Conservation (phyloP, 2,113 vertebrate genomes). For the Rallus limicola region DNA sequence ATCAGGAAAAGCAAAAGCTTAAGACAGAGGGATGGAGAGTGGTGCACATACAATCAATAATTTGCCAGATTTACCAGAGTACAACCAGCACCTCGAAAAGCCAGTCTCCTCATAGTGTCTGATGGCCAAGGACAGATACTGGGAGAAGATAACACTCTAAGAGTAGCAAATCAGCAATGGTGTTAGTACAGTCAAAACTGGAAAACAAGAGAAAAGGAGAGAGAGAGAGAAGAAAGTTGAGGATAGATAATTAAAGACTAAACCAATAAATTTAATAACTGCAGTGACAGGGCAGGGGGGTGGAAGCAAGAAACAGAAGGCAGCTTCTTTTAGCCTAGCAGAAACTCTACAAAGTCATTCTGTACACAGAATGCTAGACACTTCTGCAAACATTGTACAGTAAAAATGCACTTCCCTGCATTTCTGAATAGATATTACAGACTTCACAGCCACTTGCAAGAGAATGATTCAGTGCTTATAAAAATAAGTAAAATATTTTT, state of each 20-base stretch:
- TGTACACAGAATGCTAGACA: constrained; percentile 12
- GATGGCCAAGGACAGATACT: constrained; percentile 74
- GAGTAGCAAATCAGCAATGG: constrained; percentile 70
- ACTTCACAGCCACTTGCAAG: constrained; percentile 58
- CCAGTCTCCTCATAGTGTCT: constrained; percentile 83
- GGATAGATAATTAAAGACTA: constrained; percentile 42
- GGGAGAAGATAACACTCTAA: constrained; percentile 70
- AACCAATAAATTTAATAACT: constrained; percentile 41
- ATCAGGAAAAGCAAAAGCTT: constrained; percentile 42
- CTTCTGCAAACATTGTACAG: neutral
- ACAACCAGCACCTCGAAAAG: constrained; percentile 86
- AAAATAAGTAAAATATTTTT: neutral
- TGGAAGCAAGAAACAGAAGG: constrained; percentile 13
- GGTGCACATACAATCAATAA: constrained; percentile 72
- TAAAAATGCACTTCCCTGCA: constrained; percentile 29
- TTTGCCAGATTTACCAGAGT: constrained; percentile 88
- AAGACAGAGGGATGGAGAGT: constrained; percentile 34
- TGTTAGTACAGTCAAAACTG: constrained; percentile 79
- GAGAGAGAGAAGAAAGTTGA: constrained; percentile 40
- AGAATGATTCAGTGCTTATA: constrained; percentile 42
- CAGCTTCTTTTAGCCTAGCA: constrained; percentile 31
- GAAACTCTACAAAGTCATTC: constrained; percentile 21
- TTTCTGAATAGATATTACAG: constrained; percentile 27
- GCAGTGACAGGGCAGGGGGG: constrained; percentile 15
- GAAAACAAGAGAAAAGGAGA: constrained; percentile 77